Evolutionary conservation across 2,113 vertebrate genomes (phyloP), one percentile per base, ranked within the genome.

Genomic region (Megaceryle torquata): DNA sequence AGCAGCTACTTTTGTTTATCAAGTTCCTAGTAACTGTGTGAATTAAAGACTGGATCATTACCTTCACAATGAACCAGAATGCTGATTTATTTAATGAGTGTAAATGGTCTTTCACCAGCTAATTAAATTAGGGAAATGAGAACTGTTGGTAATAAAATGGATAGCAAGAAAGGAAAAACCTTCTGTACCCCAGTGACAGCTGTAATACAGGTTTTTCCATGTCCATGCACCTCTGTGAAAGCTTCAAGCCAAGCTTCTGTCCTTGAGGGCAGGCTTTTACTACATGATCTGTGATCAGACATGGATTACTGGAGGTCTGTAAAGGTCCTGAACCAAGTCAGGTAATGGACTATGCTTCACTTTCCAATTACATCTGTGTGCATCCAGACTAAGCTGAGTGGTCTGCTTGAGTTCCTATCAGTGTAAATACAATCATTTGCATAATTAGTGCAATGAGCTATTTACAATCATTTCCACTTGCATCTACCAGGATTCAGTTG

Each of bases 51-150:
- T 87, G 92, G 92, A 91, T 96, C 93, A 96, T 96, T 96, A 96
- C 92, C 83, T 96, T 92, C 91, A 96, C 95, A 97, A 94, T 94
- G 83, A 94, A 80, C 61, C 93, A 87, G 91, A 96, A 94, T 94
- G 74, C 88, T 92, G 96, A 96, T 95, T 96, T 91, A 91, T 96
- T 93, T 96, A 94, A 93, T 97, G 91, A 92, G 94, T 96, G 96
- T 89, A 96, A 96, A 97, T 96, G 92, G 88, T 91, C 80, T 94
- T 93, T 87, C 3, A 2, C 78, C 85, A 65, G 77, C 91, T 96
- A 96, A 97, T 96, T 96, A 80, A 95, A 97, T 96, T 93, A 97
- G 91, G 93, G 79, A 94, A 96, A 97, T 96, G 75, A 88, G 95
- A 95, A 70, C 70, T 35, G 74, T 51, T 82, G 65, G 70, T 59